Percentiles rank a stretch among this genome's conserved stretches.
Evolutionary conservation across 2,113 vertebrate species (phyloP).

Genomic region (Hypanus sabinus): DNA sequence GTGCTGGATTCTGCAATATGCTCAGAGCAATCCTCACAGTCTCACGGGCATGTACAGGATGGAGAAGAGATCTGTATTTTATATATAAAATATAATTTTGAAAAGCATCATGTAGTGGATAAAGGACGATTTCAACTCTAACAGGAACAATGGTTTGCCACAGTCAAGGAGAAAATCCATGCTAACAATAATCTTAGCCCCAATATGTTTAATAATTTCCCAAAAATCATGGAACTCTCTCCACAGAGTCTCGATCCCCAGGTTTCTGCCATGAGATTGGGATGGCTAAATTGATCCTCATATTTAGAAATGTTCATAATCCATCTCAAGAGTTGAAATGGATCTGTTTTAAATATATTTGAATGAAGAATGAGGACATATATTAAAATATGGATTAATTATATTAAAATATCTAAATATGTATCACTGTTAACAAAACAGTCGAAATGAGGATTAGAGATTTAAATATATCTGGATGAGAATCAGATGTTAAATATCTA

Average conservation of each 20-base stretch:
- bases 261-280: no score
- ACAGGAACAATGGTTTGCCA: not conserved
- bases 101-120: not conserved
- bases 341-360: not conserved
- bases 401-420: no score
- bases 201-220: not conserved
- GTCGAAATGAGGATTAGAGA: no score
- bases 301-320: not conserved
- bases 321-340: no score
- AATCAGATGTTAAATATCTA: no score
- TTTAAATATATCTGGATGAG: no score
- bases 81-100: conserved; percentile 38
- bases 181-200: not conserved
- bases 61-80: conserved; percentile 25
- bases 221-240: not conserved
- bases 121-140: not conserved
- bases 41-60: conserved; percentile 64
- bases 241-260: not conserved
- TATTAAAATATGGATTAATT: no score
- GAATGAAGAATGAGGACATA: not conserved
- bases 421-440: no score
- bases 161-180: not conserved
- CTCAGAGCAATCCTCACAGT: conserved; percentile 70
- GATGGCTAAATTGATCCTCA: no score
- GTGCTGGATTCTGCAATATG: conserved; percentile 65